These are phyloP conservation scores for Brachionus calyciflorus DNA, from an alignment of 1,140 invertebrate genomes.

Conservation along the genomic window DNA sequence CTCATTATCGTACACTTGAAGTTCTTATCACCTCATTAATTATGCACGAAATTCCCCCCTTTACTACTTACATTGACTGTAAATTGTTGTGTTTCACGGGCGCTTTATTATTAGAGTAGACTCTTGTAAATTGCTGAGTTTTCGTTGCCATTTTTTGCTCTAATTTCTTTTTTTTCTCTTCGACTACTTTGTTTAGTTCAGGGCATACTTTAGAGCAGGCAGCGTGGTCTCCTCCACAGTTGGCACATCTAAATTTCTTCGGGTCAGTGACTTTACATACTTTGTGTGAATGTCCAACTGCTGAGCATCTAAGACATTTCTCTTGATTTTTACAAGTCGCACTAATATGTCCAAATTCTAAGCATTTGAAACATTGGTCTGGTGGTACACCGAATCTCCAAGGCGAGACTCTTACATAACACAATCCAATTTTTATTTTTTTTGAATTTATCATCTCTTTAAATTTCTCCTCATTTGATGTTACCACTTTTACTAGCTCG, in stretches of 20 bases:
- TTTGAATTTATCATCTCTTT: constrained; percentile 5
- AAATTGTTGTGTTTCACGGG: too few relatives aligned
- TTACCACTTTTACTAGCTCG: constrained; percentile 8
- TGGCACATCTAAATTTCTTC: constrained; percentile 20
- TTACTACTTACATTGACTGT: too few relatives aligned
- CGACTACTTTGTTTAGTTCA: background rate
- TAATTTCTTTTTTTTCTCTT: background rate
- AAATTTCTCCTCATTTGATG: constrained; percentile 11
- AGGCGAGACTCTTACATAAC: background rate
- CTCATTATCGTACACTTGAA: too few relatives aligned
- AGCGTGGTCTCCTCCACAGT: background rate
- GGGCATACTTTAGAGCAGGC: constrained; percentile 15
- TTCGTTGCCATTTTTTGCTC: constrained; percentile 1
- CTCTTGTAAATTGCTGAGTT: background rate
- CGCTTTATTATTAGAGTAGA: too few relatives aligned
- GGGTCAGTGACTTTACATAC: constrained; percentile 4
- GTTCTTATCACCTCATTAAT: too few relatives aligned
- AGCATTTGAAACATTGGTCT: constrained; percentile 24
- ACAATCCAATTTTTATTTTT: background rate
- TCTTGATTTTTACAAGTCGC: background rate
- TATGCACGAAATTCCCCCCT: too few relatives aligned
- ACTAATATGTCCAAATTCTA: constrained; percentile 11
- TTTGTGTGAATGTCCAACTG: background rate
- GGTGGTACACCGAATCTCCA: constrained; percentile 15
- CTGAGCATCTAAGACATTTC: constrained; percentile 6